Conservation (phyloP, 2,113 vertebrate genomes). For the Rhabdornis inornatus region DNA sequence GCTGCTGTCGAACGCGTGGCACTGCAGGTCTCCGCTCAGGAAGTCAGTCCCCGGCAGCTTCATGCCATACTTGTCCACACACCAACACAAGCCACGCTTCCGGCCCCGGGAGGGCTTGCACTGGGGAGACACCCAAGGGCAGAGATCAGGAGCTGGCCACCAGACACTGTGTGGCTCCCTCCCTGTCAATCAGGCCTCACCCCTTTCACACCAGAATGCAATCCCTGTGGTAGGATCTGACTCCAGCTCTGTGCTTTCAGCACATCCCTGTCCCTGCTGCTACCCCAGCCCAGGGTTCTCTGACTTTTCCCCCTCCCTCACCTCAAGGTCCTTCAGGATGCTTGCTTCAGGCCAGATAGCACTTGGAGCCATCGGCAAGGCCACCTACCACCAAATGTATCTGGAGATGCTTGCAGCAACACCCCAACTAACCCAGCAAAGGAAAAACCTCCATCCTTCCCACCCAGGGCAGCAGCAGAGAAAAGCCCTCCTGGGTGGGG, state of each 20-base stretch:
- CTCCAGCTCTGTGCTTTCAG: not conserved
- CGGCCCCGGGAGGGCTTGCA: constrained; percentile 97
- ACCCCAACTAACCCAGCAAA: not conserved
- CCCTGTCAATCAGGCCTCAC: not conserved
- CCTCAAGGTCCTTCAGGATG: not conserved
- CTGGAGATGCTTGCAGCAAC: not conserved
- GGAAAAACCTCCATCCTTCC: not conserved
- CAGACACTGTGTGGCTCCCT: fast-evolving
- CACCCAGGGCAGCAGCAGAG: not conserved
- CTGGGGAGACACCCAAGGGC: constrained; percentile 66
- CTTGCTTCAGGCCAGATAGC: not conserved
- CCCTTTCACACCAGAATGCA: not conserved
- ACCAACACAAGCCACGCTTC: constrained; percentile 97
- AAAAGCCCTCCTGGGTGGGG: not conserved
- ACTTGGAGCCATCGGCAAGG: not conserved
- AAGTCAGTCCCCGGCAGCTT: constrained; percentile 94
- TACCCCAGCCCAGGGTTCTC: not conserved
- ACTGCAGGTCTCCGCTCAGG: constrained; percentile 90
- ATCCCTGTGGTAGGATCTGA: not conserved
- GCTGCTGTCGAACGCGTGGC: constrained; percentile 92
- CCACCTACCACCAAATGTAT: not conserved
- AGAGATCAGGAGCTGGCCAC: not conserved
- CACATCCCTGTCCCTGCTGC: not conserved
- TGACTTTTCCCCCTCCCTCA: not conserved
- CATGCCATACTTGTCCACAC: constrained; percentile 95